Base-by-base conservation (phyloP, 2,113 vertebrate species). In the Mystacornis crossleyi region DNA sequence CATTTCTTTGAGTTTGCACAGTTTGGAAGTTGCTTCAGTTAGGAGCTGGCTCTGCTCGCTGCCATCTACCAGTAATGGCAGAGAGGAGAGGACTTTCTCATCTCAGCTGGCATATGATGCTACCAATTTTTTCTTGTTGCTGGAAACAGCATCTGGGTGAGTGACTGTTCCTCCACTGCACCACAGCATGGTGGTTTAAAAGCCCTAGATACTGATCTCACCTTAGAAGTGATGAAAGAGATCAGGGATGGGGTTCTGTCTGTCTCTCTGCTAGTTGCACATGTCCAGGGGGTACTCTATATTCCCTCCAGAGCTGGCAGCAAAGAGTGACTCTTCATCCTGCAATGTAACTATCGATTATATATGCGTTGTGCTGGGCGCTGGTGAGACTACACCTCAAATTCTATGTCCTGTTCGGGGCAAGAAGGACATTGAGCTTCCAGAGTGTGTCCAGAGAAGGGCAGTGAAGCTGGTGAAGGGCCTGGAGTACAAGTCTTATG, bases 261-360 rank as follows among this genome's bases (percentile, higher is more conserved):
- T 4, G 14, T 64, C 33, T 77, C 28, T 67, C 34, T 83, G 12
- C 14, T 28, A 10, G 26, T n/a, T 67, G 8, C 11, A 0, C 14
- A 3, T 51, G 18, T 38, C 24, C 38, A 29, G n/a, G 12, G 33
- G 3, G 9, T 38, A 14, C 8, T n/a, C 3, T 18, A 0, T 40
- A 47, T 33, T 66, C 21, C 5, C 6, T 62, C 25, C 51, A 67
- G 9, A 33, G 34, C 20, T 26, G 24, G 8, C 26, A 48, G 18
- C 51, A 69, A 45, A 71, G 54, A 58, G 19, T 36, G 33, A 6
- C 15, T 64, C 6, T 3, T 72, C 6, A 2, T 16, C 29, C 17
- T 67, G 13, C 6, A 60, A 2, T 64, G 21, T 36, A 57, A 12
- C 26, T 77, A 9, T 15, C 43, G 28, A 28, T 80, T 58, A n/a